Conservation (phyloP, 1,140 invertebrate genomes). For the Drosophila oshimai region DNA sequence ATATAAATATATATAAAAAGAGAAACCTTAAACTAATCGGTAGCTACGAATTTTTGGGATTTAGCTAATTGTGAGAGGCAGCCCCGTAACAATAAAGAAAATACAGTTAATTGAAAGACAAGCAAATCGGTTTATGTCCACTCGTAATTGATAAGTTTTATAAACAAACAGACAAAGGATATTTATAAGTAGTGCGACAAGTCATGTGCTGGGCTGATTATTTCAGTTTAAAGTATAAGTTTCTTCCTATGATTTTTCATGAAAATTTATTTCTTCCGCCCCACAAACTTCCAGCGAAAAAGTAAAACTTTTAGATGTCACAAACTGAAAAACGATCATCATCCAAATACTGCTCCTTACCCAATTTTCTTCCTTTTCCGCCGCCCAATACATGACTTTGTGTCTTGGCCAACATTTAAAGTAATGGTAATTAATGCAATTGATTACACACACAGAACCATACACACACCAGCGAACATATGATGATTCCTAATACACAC, state of each 20-base stretch:
- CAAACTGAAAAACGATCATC: background rate
- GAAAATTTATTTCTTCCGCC: conserved; percentile 4
- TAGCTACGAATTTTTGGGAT: conserved; percentile 59
- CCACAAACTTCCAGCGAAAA: conserved; percentile 9
- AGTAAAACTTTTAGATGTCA: background rate
- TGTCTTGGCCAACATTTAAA: conserved; percentile 66
- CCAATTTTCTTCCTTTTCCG: background rate
- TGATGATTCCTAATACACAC: conserved; percentile 64
- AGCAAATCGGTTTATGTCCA: conserved; percentile 79
- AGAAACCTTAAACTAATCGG: conserved; percentile 48
- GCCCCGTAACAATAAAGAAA: conserved; percentile 36
- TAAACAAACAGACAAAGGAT: conserved; percentile 25
- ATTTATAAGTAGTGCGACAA: conserved; percentile 32
- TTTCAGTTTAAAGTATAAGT: background rate
- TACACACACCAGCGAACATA: conserved; percentile 56
- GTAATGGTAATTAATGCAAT: conserved; percentile 77
- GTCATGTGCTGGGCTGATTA: conserved; percentile 16
- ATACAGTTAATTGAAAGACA: conserved; percentile 32
- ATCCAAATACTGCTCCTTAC: background rate
- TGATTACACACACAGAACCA: conserved; percentile 56
- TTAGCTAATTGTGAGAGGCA: conserved; percentile 52
- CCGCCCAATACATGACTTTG: conserved; percentile 32
- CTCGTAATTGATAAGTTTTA: conserved; percentile 69
- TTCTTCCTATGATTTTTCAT: background rate
- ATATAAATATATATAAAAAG: conserved; percentile 58